A percentile compares a stretch with the other conserved stretches of the same genome.
Conservation (phyloP, 2,113 vertebrate genomes). For the Xyliphius kryptos region DNA sequence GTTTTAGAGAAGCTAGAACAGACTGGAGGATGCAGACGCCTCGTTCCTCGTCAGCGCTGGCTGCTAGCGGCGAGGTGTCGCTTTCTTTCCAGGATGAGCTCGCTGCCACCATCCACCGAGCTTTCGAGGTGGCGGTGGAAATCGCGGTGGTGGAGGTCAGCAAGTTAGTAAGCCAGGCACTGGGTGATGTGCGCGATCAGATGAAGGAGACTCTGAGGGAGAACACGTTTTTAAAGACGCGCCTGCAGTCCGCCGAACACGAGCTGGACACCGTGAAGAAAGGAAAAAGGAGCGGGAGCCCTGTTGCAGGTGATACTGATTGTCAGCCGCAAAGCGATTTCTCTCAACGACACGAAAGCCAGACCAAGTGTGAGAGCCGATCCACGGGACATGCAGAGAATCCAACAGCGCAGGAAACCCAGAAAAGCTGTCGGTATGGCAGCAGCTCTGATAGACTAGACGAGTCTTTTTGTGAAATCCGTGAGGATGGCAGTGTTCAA, state of each 20-base stretch:
- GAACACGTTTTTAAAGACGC: conserved; percentile 53
- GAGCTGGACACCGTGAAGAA: conserved; percentile 39
- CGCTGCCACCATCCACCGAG: conserved; percentile 54
- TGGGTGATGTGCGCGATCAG: conserved; percentile 46
- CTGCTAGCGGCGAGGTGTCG: conserved; percentile 29
- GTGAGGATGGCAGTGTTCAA: conserved; percentile 41
- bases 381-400: background rate
- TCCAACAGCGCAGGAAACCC: background rate
- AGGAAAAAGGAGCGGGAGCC: background rate
- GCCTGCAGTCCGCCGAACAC: conserved; percentile 48
- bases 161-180: conserved; percentile 48
- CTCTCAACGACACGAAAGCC: background rate
- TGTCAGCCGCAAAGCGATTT: background rate
- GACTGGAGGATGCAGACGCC: conserved; percentile 16
- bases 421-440: conserved; percentile 7
- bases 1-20: too few species aligned
- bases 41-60: conserved; percentile 14
- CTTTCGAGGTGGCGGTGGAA: conserved; percentile 60
- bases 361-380: background rate
- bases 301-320: too few species aligned
- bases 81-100: conserved; percentile 55
- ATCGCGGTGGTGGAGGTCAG: conserved; percentile 57
- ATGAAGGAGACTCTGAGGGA: conserved; percentile 51
- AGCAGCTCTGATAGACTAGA: background rate
- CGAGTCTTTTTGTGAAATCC: conserved; percentile 42